A percentile compares a stretch with the other conserved stretches of the same genome.
These are phyloP conservation scores for Penaeus monodon DNA, from an alignment of 2,888 invertebrate species.

Conservation along the genomic window DNA sequence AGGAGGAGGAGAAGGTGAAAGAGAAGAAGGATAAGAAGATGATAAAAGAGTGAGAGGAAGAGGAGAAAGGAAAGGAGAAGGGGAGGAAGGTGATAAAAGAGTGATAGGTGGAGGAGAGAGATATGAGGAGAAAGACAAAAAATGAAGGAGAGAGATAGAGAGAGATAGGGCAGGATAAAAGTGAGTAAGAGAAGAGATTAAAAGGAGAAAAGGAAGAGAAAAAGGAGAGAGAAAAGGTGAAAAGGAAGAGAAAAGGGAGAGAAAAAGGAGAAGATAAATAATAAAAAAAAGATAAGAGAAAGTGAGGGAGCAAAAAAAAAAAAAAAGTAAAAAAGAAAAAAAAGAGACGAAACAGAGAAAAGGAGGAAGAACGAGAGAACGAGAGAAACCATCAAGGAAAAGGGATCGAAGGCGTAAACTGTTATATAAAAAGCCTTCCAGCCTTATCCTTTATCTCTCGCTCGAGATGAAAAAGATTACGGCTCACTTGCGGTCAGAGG, in stretches of 20 bases:
- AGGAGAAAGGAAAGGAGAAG: too few relatives aligned
- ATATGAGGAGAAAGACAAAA: not conserved
- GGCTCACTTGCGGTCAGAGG: too few relatives aligned
- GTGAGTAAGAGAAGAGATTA: too few relatives aligned
- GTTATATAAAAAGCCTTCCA: too few relatives aligned
- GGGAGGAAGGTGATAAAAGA: not conserved
- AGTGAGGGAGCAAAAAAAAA: too few relatives aligned
- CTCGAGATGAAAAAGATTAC: too few relatives aligned
- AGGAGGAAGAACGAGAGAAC: not conserved
- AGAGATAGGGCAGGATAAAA: not conserved
- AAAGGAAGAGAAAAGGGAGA: not conserved
- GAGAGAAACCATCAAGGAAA: not conserved
- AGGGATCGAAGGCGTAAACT: not conserved
- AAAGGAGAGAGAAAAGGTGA: too few relatives aligned
- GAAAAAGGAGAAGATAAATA: not conserved
- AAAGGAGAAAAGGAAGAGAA: too few relatives aligned
- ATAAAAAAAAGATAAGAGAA: not conserved
- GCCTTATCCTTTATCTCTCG: too few relatives aligned
- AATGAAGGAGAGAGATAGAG: not conserved
- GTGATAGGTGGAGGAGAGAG: not conserved
- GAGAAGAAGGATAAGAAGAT: not conserved
- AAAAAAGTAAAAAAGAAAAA: not conserved
- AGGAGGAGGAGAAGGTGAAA: rapidly evolving
- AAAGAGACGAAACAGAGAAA: not conserved
- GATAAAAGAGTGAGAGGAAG: too few relatives aligned